These are phyloP conservation scores for Clupea harengus DNA, from an alignment of 2,113 vertebrate species.

Conservation along the genomic window DNA sequence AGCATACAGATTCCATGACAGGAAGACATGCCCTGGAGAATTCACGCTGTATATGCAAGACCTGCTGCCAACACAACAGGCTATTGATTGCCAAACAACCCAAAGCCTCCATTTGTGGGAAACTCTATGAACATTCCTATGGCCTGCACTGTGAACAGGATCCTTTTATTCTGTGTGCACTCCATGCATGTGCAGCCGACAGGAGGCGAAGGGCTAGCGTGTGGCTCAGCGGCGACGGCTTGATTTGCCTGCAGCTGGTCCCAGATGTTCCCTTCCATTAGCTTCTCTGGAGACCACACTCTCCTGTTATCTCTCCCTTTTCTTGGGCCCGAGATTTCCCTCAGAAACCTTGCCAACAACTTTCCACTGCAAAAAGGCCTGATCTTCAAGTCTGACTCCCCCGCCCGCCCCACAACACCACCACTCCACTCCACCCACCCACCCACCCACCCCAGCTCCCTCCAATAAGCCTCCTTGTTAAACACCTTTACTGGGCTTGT, in stretches of 20 bases:
- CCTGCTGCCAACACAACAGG: constrained; percentile 5
- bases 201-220: not conserved
- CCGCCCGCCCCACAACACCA: not conserved
- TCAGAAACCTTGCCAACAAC: constrained; percentile 58
- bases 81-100: constrained; percentile 17
- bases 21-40: not conserved
- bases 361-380: constrained; percentile 51
- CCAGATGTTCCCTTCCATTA: constrained; percentile 56
- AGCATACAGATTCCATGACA: not conserved
- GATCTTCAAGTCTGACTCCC: not conserved
- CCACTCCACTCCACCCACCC: not conserved
- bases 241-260: constrained; percentile 32
- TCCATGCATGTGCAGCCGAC: not conserved
- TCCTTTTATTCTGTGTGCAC: not conserved
- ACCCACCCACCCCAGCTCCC: constrained; percentile 37
- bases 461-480: constrained; percentile 53
- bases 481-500: constrained; percentile 57
- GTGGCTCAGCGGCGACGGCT: not conserved
- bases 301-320: constrained; percentile 36
- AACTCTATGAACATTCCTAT: not conserved
- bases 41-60: not conserved
- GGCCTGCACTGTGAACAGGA: not conserved
- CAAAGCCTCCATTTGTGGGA: not conserved
- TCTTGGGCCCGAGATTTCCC: constrained; percentile 41
- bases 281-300: constrained; percentile 33